Evolutionary conservation across 2,797 vertebrate genomes (phyloP).

Genomic region (Poeciliopsis turneri): DNA sequence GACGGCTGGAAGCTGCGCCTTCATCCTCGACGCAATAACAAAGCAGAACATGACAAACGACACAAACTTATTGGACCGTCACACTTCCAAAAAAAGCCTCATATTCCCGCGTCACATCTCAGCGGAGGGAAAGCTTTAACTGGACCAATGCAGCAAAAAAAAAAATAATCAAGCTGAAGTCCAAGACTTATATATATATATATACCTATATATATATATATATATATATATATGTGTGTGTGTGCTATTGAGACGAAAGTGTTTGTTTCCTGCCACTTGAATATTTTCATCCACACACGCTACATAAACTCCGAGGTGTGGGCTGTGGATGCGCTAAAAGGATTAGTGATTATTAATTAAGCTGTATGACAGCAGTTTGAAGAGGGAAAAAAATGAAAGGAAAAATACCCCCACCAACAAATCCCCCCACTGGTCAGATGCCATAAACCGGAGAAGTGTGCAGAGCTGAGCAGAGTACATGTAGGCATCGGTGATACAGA

Average conservation of each 20-base stretch:
- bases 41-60: not conserved
- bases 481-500: conserved; percentile 31
- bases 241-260: conserved; percentile 11
- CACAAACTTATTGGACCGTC: conserved; percentile 32
- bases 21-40: not conserved
- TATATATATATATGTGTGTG: not conserved
- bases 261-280: conserved; percentile 33
- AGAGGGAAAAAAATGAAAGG: not conserved
- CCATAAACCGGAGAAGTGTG: conserved; percentile 43
- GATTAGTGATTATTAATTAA: conserved; percentile 41
- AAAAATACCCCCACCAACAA: conserved; percentile 14
- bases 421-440: conserved; percentile 38
- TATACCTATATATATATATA: conserved; percentile 6
- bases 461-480: conserved; percentile 31
- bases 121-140: conserved; percentile 19
- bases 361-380: conserved; percentile 31
- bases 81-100: conserved; percentile 48
- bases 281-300: conserved; percentile 27
- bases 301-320: conserved; percentile 14
- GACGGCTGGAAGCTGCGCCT: not conserved
- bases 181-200: conserved; percentile 21
- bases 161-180: conserved; percentile 31
- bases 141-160: conserved; percentile 24
- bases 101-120: conserved; percentile 41
- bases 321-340: conserved; percentile 22